phyloP scores from a whole-genome alignment of 2,888 invertebrate species.

The Philhelius pedissequus region DNA sequence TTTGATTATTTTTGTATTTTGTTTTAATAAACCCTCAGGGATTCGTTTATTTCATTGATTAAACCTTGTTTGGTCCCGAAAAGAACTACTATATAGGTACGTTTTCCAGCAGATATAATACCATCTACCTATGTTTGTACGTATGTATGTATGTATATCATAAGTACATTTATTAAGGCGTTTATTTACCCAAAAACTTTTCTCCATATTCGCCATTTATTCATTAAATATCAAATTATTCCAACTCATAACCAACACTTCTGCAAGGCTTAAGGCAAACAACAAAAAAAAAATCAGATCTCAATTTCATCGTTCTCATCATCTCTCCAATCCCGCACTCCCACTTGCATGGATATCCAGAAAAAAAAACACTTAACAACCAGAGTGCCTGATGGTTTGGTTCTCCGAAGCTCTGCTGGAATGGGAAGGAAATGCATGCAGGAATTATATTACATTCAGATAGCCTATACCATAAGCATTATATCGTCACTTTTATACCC shows the following conservation, averaged over 20 bases:
- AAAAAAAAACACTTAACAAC: slow-evolving; percentile 52
- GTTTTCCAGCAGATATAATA: too few species aligned
- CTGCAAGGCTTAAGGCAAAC: neutral
- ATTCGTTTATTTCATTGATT: too few species aligned
- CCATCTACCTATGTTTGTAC: too few species aligned
- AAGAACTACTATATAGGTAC: too few species aligned
- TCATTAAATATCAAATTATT: slow-evolving; percentile 61
- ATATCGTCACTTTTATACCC: slow-evolving; percentile 50
- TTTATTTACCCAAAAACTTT: neutral
- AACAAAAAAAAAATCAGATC: neutral
- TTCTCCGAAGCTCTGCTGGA: neutral
- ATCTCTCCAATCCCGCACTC: neutral
- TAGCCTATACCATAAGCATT: slow-evolving; percentile 65
- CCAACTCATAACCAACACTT: slow-evolving; percentile 18
- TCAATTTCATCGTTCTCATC: slow-evolving; percentile 11
- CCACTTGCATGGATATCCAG: neutral
- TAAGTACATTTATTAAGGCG: too few species aligned
- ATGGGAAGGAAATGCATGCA: slow-evolving; percentile 56
- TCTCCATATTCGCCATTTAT: slow-evolving; percentile 49
- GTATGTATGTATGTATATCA: too few species aligned
- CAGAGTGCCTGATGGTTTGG: slow-evolving; percentile 4
- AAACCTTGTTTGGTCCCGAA: too few species aligned
- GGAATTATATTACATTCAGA: slow-evolving; percentile 68
- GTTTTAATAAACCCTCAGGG: too few species aligned
- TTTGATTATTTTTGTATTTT: too few species aligned